Evolutionary conservation across 2,888 invertebrate genomes (phyloP).

Genomic region (Chaitophorus viminalis): DNA sequence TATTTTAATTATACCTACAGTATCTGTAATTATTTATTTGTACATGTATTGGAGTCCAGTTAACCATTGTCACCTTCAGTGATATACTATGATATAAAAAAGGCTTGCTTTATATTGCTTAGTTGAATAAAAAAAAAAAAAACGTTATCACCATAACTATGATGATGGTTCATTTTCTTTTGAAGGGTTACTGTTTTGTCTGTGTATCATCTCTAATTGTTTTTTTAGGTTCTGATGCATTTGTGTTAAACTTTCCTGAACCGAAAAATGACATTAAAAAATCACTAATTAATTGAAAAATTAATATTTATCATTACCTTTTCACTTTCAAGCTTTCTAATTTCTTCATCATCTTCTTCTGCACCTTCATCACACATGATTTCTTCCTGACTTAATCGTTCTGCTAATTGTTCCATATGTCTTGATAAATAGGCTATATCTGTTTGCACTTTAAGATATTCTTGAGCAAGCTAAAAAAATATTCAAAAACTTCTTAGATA

Average conservation of each 20-base stretch:
- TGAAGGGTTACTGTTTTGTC: constrained; percentile 35
- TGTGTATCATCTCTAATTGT: constrained; percentile 54
- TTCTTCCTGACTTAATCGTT: constrained; percentile 72
- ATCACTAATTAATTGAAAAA: background rate
- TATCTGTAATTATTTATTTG: background rate
- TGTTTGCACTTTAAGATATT: constrained; percentile 88
- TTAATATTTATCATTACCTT: constrained; percentile 70
- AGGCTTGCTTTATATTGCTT: constrained; percentile 4
- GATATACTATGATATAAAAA: background rate
- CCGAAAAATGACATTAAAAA: background rate
- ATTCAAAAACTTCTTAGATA: background rate
- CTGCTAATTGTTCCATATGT: constrained; percentile 80
- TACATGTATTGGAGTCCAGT: background rate
- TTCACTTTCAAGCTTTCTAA: constrained; percentile 76
- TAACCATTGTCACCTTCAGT: background rate
- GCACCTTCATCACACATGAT: constrained; percentile 65
- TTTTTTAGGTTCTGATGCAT: constrained; percentile 46
- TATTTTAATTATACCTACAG: constrained; percentile 6
- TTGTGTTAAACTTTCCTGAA: constrained; percentile 54
- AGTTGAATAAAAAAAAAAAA: constrained; percentile 14
- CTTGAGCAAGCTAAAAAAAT: constrained; percentile 77
- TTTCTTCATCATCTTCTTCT: constrained; percentile 70
- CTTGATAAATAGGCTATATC: constrained; percentile 84
- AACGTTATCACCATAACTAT: background rate
- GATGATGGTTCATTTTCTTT: constrained; percentile 48